Conservation (phyloP, 2,888 invertebrate species). For the Drosophila siamana region DNA sequence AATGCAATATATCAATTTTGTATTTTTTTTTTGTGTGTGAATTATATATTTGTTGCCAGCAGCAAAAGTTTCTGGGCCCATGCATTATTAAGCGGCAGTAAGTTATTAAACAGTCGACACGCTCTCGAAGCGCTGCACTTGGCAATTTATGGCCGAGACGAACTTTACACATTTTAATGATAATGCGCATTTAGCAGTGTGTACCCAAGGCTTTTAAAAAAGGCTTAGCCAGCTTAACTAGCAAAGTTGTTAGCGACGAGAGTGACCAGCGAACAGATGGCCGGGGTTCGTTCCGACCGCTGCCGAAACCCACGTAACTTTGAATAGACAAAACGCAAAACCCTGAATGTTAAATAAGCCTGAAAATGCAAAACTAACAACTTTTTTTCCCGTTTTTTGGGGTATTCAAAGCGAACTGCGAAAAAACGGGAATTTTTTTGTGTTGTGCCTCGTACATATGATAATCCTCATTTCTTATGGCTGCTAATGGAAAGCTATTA, state of each 20-base stretch:
- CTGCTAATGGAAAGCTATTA: background rate
- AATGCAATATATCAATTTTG: slow-evolving; percentile 49
- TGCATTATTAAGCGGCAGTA: slow-evolving; percentile 71
- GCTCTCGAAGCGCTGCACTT: slow-evolving; percentile 42
- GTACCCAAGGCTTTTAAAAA: slow-evolving; percentile 79
- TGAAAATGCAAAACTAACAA: slow-evolving; percentile 30
- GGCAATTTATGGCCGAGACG: slow-evolving; percentile 69
- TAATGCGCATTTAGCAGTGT: slow-evolving; percentile 81
- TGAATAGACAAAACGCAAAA: slow-evolving; percentile 61
- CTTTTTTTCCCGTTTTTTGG: slow-evolving; percentile 17
- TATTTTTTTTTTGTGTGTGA: slow-evolving; percentile 28
- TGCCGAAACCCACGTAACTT: slow-evolving; percentile 46
- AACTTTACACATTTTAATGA: slow-evolving; percentile 80
- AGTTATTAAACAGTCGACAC: slow-evolving; percentile 56
- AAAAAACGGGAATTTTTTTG: slow-evolving; percentile 5
- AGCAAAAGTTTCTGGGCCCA: slow-evolving; percentile 55
- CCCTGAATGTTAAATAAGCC: slow-evolving; percentile 77
- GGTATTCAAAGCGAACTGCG: background rate
- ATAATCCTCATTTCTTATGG: slow-evolving; percentile 3
- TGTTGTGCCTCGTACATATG: slow-evolving; percentile 2
- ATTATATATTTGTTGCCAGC: slow-evolving; percentile 38
- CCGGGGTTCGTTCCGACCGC: no score
- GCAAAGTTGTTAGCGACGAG: slow-evolving; percentile 62
- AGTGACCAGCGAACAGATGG: slow-evolving; percentile 21
- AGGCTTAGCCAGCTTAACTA: slow-evolving; percentile 79